A percentile compares a stretch with the other conserved stretches of the same genome.
Conservation (phyloP, 2,888 invertebrate species). For the Heteropelma amictum region DNA sequence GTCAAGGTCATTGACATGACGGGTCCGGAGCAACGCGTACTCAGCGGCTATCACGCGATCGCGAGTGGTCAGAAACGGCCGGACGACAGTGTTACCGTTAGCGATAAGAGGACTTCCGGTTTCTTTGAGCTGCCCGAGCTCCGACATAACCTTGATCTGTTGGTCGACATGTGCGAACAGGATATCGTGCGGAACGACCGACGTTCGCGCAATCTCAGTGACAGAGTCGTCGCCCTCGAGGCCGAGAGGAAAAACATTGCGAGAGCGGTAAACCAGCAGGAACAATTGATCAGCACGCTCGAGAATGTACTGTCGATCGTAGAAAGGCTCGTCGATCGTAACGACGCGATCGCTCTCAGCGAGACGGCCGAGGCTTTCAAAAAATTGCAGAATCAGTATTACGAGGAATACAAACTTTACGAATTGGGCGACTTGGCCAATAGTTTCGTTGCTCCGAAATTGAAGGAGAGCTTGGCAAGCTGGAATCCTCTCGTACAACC, state of each 20-base stretch:
- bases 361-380: conserved; percentile 82
- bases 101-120: conserved; percentile 81
- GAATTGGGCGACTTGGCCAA: conserved; percentile 91
- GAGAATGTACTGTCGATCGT: conserved; percentile 85
- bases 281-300: conserved; percentile 85
- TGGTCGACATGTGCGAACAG: conserved; percentile 96
- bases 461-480: conserved; percentile 85
- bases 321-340: conserved; percentile 80
- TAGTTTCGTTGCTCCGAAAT: conserved; percentile 89
- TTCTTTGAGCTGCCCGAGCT: conserved; percentile 93
- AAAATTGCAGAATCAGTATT: conserved; percentile 82
- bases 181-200: conserved; percentile 94
- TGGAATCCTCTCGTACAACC: conserved; percentile 91
- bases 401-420: conserved; percentile 90
- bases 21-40: conserved; percentile 94
- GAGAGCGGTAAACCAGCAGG: conserved; percentile 85
- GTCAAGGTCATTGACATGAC: conserved; percentile 99
- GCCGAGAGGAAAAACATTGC: conserved; percentile 87
- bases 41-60: conserved; percentile 95
- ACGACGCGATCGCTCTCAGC: conserved; percentile 80
- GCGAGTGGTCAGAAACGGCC: conserved; percentile 83
- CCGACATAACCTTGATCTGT: conserved; percentile 92
- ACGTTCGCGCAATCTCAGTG: conserved; percentile 86
- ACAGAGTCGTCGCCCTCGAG: conserved; percentile 88
- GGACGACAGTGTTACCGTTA: conserved; percentile 79